These are phyloP conservation scores for Caenorhabditis sp. DNA, from an alignment of 2,888 invertebrate species.

Conservation along the genomic window DNA sequence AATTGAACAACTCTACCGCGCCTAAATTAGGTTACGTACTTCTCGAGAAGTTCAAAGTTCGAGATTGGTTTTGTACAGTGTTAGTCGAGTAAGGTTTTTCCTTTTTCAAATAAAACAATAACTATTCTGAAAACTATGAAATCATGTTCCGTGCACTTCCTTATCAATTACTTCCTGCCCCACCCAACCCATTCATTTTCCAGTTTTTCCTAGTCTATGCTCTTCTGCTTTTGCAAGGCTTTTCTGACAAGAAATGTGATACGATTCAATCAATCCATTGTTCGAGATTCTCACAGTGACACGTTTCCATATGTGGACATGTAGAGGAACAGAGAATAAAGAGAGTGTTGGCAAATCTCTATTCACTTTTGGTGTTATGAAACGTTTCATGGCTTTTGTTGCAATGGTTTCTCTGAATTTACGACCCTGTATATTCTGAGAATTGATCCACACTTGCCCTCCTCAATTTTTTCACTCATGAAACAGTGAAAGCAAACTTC, in stretches of 20 bases:
- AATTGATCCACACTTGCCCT: background rate
- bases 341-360: background rate
- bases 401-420: constrained; percentile 13
- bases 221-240: background rate
- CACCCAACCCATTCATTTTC: background rate
- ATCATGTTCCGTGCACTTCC: constrained; percentile 10
- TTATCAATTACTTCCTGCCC: constrained; percentile 21
- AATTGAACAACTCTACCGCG: background rate
- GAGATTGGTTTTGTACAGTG: too few relatives aligned
- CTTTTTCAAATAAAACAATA: background rate
- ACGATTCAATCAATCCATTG: background rate
- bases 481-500: constrained; percentile 35
- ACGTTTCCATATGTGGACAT: constrained; percentile 20
- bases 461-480: constrained; percentile 28
- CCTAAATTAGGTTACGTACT: constrained; percentile 37
- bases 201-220: background rate
- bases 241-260: background rate
- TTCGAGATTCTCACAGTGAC: constrained; percentile 15
- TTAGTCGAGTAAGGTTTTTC: background rate
- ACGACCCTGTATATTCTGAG: constrained; percentile 16
- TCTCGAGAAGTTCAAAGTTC: constrained; percentile 12
- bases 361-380: background rate
- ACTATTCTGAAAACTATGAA: constrained; percentile 10
- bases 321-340: constrained; percentile 11
- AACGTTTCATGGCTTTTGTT: background rate